phyloP scores from a whole-genome alignment of 2,113 vertebrate genomes.

The Sylvilagus bachmani region DNA sequence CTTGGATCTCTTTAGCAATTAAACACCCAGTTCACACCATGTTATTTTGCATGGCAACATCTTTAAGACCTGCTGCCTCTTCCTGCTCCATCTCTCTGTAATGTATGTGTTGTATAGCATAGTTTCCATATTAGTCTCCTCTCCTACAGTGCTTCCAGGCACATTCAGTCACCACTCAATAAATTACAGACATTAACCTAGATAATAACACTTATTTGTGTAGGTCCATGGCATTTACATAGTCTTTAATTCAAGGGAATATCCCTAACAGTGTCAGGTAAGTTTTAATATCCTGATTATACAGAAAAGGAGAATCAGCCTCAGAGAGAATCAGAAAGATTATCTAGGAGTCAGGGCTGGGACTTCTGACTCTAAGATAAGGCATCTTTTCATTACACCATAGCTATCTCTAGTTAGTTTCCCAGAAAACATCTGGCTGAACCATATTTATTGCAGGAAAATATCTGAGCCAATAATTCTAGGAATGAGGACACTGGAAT shows the following conservation, averaged over 20 bases:
- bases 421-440: not conserved
- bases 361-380: not conserved
- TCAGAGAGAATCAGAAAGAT: not conserved
- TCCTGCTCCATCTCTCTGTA: not conserved
- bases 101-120: fast-evolving
- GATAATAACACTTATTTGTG: not conserved
- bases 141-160: not conserved
- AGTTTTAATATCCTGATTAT: not conserved
- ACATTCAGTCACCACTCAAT: not conserved
- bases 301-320: not conserved
- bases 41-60: not conserved
- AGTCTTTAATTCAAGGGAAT: not conserved
- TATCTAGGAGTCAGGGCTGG: not conserved
- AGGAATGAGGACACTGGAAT: constrained; percentile 4
- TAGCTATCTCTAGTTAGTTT: not conserved
- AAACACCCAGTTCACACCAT: not conserved
- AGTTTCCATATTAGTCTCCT: not conserved
- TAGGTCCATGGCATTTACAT: not conserved
- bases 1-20: not conserved
- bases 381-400: not conserved
- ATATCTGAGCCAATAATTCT: constrained; percentile 8
- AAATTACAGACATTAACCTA: not conserved
- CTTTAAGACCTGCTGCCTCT: no score
- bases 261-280: not conserved
- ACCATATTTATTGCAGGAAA: not conserved